phyloP scores from a whole-genome alignment of 1,140 invertebrate genomes.

The Goniozus legneri region DNA sequence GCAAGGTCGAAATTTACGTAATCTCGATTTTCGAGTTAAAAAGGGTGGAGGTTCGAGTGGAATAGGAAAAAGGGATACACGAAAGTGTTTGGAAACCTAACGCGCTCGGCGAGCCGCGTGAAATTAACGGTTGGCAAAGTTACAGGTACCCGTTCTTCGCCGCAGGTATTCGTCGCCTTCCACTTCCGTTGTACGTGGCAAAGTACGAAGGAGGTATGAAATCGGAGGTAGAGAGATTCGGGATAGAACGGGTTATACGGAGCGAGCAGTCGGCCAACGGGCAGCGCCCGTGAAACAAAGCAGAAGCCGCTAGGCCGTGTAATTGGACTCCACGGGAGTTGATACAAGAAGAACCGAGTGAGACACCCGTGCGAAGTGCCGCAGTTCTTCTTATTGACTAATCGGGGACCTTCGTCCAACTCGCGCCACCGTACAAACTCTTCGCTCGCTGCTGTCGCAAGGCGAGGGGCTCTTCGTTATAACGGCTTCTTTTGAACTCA shows the following conservation, averaged over 20 bases:
- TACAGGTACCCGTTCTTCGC: not conserved
- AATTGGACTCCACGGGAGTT: conserved; percentile 48
- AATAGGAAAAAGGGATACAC: no score
- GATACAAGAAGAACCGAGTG: conserved; percentile 29
- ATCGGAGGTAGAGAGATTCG: conserved; percentile 7
- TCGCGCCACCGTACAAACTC: not conserved
- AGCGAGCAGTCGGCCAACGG: conserved; percentile 28
- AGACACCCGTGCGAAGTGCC: conserved; percentile 10
- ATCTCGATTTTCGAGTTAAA: no score
- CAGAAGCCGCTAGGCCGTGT: conserved; percentile 52
- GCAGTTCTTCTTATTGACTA: conserved; percentile 36
- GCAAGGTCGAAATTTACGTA: no score
- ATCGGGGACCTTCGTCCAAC: conserved; percentile 29
- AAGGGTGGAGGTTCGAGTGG: no score
- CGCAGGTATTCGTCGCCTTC: not conserved
- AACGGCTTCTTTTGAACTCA: no score
- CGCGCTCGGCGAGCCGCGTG: conserved; percentile 22
- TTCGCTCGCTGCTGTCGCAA: not conserved
- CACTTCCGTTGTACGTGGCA: no score
- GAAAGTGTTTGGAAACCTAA: no score
- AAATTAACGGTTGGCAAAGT: conserved; percentile 26
- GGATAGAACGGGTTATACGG: conserved; percentile 7
- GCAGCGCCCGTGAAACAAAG: conserved; percentile 53
- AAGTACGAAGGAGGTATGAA: conserved; percentile 7
- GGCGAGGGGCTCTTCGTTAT: no score